Evolutionary conservation across 1,140 invertebrate genomes (phyloP).

Genomic region (Orussus abietinus): DNA sequence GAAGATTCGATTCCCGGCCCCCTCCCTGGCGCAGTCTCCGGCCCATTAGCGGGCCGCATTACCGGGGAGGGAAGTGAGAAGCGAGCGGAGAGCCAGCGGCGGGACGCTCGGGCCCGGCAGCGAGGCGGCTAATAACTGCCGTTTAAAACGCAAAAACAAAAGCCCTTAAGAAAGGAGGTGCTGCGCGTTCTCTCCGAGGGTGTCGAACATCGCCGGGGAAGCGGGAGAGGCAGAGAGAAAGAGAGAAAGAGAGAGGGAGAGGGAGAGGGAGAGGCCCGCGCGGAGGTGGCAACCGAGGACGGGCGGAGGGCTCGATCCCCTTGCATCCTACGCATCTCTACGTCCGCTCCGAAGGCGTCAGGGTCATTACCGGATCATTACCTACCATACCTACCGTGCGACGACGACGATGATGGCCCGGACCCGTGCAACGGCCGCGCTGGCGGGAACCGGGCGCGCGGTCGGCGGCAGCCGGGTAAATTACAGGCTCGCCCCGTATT

Average conservation of each 20-base stretch:
- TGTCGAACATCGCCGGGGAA: slow-evolving; percentile 18
- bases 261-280: slow-evolving; percentile 9
- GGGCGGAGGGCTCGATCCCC: too few relatives aligned
- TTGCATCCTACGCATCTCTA: too few relatives aligned
- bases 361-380: slow-evolving; percentile 52
- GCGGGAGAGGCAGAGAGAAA: neutral
- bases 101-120: slow-evolving; percentile 21
- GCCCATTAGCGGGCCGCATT: slow-evolving; percentile 42
- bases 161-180: too few relatives aligned
- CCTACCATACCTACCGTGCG: slow-evolving; percentile 47
- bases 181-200: too few relatives aligned
- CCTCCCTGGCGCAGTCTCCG: slow-evolving; percentile 13
- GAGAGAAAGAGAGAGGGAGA: slow-evolving; percentile 10
- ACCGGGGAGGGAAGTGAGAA: slow-evolving; percentile 18
- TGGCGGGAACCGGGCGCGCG: slow-evolving; percentile 15
- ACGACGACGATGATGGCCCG: slow-evolving; percentile 27
- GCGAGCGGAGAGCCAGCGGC: slow-evolving; percentile 2
- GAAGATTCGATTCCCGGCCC: slow-evolving; percentile 16
- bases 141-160: slow-evolving; percentile 48
- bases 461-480: slow-evolving; percentile 52
- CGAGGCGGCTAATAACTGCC: slow-evolving; percentile 42
- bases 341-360: slow-evolving; percentile 39
- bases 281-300: too few relatives aligned
- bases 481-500: slow-evolving; percentile 52
- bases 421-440: neutral